Evolutionary conservation across 2,797 vertebrate genomes (phyloP).

Genomic region (Masticophis lateralis): DNA sequence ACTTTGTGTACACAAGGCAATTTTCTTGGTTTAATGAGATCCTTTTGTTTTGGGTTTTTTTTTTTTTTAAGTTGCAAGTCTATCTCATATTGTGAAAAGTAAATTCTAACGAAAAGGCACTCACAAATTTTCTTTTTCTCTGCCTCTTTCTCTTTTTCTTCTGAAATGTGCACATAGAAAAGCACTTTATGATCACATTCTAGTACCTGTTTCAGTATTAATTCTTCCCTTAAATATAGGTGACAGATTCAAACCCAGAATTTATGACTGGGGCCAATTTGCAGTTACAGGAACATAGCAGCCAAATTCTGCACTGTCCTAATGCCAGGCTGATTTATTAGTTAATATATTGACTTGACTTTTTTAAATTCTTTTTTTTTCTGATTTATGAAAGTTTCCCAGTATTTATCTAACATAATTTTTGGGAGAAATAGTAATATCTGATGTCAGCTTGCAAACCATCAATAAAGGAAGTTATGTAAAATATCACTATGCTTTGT

Average conservation of each 20-base stretch:
- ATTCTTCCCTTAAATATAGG: conserved; percentile 7
- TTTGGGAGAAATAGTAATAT: neutral
- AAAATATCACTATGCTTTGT: neutral
- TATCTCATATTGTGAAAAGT: conserved; percentile 62
- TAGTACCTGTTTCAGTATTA: conserved; percentile 37
- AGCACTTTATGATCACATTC: neutral
- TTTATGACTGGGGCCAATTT: neutral
- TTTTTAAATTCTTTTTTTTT: neutral
- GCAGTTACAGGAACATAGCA: neutral
- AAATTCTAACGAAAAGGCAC: conserved; percentile 66
- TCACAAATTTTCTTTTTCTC: conserved; percentile 57
- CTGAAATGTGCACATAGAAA: conserved; percentile 24
- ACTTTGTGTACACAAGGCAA: conserved; percentile 66
- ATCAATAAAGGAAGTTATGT: neutral
- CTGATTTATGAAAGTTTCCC: neutral
- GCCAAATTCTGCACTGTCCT: neutral
- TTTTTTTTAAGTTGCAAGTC: conserved; percentile 61
- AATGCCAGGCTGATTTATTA: neutral
- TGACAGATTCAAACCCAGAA: neutral
- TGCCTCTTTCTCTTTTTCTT: conserved; percentile 57
- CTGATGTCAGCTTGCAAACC: neutral
- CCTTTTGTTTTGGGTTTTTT: conserved; percentile 43
- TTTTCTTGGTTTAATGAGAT: conserved; percentile 73
- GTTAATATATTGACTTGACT: neutral
- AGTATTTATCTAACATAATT: neutral